phyloP scores from a whole-genome alignment of 2,888 invertebrate species.

The Campaea margaritaria region DNA sequence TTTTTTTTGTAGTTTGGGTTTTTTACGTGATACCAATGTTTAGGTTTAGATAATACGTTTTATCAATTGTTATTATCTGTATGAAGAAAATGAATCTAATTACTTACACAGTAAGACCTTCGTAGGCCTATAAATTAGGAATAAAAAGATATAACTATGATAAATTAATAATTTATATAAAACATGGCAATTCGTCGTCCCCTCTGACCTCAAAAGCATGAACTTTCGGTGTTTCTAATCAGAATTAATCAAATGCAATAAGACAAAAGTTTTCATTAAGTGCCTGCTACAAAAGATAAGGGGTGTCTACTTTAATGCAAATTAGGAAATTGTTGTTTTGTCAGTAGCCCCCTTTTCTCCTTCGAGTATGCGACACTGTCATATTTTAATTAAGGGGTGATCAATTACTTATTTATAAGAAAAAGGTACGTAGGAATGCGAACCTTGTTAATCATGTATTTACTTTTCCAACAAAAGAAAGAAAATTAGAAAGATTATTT shows the following conservation, averaged over 20 bases:
- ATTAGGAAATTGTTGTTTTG: conserved; percentile 65
- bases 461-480: too few relatives aligned
- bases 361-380: conserved; percentile 1
- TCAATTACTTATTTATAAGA: neutral
- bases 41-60: too few relatives aligned
- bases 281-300: conserved; percentile 78
- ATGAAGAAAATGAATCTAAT: too few relatives aligned
- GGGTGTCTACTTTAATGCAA: conserved; percentile 78
- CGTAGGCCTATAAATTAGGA: too few relatives aligned
- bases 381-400: conserved; percentile 11
- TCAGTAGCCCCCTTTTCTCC: conserved; percentile 53
- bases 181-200: conserved; percentile 46
- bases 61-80: too few relatives aligned
- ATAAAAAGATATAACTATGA: neutral
- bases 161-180: conserved; percentile 1
- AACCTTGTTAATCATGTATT: too few relatives aligned
- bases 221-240: conserved; percentile 58
- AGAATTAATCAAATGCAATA: conserved; percentile 79
- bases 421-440: too few relatives aligned
- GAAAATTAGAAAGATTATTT: too few relatives aligned
- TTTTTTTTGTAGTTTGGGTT: too few relatives aligned
- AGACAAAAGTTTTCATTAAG: conserved; percentile 79
- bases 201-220: conserved; percentile 65
- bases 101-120: too few relatives aligned
- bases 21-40: too few relatives aligned